Evolutionary conservation across 2,888 invertebrate species (phyloP), one percentile per base, ranked within the genome.

Genomic region (Pimpla rufipes): DNA sequence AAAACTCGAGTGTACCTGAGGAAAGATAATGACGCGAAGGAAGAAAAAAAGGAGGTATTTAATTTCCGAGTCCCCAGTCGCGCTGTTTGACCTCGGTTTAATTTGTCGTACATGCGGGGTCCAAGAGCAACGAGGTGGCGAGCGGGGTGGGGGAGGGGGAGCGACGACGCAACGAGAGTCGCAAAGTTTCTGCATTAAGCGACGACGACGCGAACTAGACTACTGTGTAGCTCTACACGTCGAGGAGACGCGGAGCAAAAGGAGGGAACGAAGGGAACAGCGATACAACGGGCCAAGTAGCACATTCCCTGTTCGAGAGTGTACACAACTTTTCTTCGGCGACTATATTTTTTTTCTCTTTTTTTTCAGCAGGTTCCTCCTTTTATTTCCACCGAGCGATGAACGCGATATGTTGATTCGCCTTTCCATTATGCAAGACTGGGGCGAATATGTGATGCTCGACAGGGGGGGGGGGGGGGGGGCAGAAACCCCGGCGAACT

Each of bases 181-280:
- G 68, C 68, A 70, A 84, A 84, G 80, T 84, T 84, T 84, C 35
- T 52, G 80, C 80, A 84, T 84, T 84, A 84, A 84, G 76, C 64
- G 74, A 78, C 80, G 84, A 81, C 80, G 74, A 77, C 74, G 59
- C 37, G 68, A 78, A 84, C 70, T 84, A 80, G 73, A 81, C 77
- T 52, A 66, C 70, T 57, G 62, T 81, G 78, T 78, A 84, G 66
- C 64, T 29, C 29, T 78, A 84, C 77, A 77, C 59, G 79, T 71
- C 64, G 40, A 47, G 66, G 68, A 35, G 29, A 52, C 55, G 52
- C 29, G 42, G 40, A 59, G 45, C 13, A 59, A 47, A 52, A 64
- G 52, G 59, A 70, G 50, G 64, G 47, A 64, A 57, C 66, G 57
- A 83, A 71, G 62, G 50, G 40, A 55, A 47, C 62, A 62, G 55